Base-by-base conservation (phyloP, 2,113 vertebrate species). In the Cyphotilapia sp. region DNA sequence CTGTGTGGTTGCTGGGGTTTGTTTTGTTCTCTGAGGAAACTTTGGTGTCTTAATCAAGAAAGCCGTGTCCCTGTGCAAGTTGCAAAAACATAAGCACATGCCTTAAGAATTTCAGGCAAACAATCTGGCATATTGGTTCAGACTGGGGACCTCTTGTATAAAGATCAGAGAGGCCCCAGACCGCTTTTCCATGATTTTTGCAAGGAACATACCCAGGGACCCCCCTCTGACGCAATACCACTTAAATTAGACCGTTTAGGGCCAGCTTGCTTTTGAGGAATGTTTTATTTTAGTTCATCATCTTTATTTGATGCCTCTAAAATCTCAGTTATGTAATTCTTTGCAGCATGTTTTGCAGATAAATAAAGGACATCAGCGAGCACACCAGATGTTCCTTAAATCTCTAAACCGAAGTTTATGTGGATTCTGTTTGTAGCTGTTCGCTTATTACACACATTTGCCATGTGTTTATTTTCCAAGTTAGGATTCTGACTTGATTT, bases 61-160 rank as follows among this genome's bases (percentile, higher is more conserved):
- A 93, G 93, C 74, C 29, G 83, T 92, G 85, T 87, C 85, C 85
- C 47, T 9, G 45, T 82, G 85, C 59, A 45, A 83, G 80, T 90
- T 92, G 84, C 88, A 93, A 93, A 94, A 95, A 92, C 88, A 87
- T 84, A 92, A 92, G 92, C 94, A 94, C 92, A 95, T 88, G 85
- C 81, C 84, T 85, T 29, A 92, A 95, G 94, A 95, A 96, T 96
- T 95, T 94, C 40, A 93, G 88, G 92, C 92, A 95, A 96, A 91
- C 94, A 92, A 91, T 82, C 57, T 86, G 90, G 86, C 89, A 87
- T 90, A 89, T 90, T 83, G 87, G 76, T 90, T 93, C 84, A 89
- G 86, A 74, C 86, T 80, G 33, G 89, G 89, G 94, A 92, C 76
- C 87, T 91, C 87, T 69, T 92, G 91, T 89, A 89, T 91, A 69